A percentile compares a stretch with the other conserved stretches of the same genome.
phyloP scores from a whole-genome alignment of 2,797 vertebrate species.

The Mus spretus region DNA sequence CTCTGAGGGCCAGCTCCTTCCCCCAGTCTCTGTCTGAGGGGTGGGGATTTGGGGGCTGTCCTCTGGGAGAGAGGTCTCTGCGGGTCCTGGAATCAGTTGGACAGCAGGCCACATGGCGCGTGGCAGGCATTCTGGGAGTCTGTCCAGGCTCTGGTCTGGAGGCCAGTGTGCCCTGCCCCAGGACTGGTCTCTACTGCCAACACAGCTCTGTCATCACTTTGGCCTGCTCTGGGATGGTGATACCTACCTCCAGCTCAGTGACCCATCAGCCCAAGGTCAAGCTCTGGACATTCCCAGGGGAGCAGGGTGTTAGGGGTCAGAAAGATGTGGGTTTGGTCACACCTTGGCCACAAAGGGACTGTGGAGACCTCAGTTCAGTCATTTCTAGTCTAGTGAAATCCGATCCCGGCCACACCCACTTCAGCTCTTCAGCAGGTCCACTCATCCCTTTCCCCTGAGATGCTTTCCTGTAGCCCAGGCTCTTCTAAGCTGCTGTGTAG shows the following conservation, averaged over 20 bases:
- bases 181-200: background rate
- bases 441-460: background rate
- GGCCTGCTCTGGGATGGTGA: background rate
- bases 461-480: background rate
- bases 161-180: background rate
- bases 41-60: background rate
- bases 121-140: background rate
- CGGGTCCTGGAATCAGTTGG: background rate
- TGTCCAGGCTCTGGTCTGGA: background rate
- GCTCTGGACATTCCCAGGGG: background rate
- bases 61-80: background rate
- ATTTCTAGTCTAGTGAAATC: background rate
- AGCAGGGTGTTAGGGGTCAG: background rate
- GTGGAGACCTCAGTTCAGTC: background rate
- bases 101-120: background rate
- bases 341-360: background rate
- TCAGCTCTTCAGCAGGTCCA: background rate
- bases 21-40: background rate
- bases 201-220: background rate
- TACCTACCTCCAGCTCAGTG: background rate
- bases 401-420: background rate
- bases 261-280: background rate
- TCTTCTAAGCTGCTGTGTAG: background rate
- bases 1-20: background rate
- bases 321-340: background rate